Conservation (phyloP, 2,888 invertebrate genomes). For the Sycophila texana region DNA sequence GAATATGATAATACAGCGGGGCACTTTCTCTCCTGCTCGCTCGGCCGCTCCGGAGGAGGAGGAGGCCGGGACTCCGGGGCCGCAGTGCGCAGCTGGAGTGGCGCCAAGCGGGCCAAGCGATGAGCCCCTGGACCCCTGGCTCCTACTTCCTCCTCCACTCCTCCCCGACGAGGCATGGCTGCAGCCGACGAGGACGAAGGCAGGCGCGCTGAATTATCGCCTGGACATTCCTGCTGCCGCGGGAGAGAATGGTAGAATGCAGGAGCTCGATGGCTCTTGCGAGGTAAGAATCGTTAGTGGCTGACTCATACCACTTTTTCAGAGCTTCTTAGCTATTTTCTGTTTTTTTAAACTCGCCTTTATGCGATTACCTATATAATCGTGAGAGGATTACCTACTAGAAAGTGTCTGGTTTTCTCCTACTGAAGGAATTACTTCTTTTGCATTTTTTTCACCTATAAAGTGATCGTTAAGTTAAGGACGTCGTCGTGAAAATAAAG, state of each 20-base stretch:
- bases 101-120: slow-evolving; percentile 69
- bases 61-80: slow-evolving; percentile 19
- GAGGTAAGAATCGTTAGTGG: neutral
- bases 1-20: slow-evolving; percentile 38
- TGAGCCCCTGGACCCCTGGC: slow-evolving; percentile 25
- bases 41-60: slow-evolving; percentile 26
- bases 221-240: slow-evolving; percentile 18
- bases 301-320: no score
- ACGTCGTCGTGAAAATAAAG: no score
- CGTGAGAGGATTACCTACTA: no score
- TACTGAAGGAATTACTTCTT: no score
- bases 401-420: no score
- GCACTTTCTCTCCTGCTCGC: slow-evolving; percentile 8
- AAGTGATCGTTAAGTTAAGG: no score
- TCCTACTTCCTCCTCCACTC: slow-evolving; percentile 4
- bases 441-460: no score
- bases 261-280: slow-evolving; percentile 3
- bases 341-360: no score
- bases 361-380: no score
- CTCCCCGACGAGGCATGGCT: slow-evolving; percentile 1
- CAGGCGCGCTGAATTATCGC: slow-evolving; percentile 36
- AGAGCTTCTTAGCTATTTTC: no score
- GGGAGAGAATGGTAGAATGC: neutral
- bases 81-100: slow-evolving; percentile 72
- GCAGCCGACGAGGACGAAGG: slow-evolving; percentile 2